Conservation (phyloP, 2,113 vertebrate genomes). For the Paralichthys olivaceus region DNA sequence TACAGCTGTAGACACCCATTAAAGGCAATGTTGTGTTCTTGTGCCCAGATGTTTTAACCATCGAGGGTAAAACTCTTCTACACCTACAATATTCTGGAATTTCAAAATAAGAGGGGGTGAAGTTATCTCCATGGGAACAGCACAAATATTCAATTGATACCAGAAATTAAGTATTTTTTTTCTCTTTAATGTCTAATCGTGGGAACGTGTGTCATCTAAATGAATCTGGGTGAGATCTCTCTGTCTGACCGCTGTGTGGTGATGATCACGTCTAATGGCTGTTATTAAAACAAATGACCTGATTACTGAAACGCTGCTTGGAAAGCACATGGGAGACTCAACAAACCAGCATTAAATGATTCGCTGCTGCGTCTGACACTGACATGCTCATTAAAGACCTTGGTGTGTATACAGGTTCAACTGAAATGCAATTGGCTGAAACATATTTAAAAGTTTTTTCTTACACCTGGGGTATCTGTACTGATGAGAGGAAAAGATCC, state of each 20-base stretch:
- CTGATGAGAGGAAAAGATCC: too few relatives aligned
- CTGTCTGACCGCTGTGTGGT: slow-evolving; percentile 70
- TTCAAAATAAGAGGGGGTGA: too few relatives aligned
- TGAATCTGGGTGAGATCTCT: slow-evolving; percentile 45
- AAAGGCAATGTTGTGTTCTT: too few relatives aligned
- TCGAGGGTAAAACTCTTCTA: too few relatives aligned
- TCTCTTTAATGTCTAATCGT: slow-evolving; percentile 7
- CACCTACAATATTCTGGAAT: too few relatives aligned
- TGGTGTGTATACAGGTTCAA: slow-evolving; percentile 14
- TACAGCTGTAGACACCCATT: too few relatives aligned
- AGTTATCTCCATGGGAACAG: too few relatives aligned
- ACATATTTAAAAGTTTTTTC: background rate
- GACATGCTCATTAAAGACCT: slow-evolving; percentile 55
- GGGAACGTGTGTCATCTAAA: background rate
- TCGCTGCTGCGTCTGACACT: slow-evolving; percentile 55
- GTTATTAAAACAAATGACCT: slow-evolving; percentile 85
- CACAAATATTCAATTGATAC: background rate
- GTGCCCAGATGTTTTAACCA: too few relatives aligned
- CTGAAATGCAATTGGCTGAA: background rate
- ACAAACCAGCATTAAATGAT: slow-evolving; percentile 73
- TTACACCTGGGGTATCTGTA: too few relatives aligned
- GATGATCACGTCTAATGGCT: slow-evolving; percentile 78
- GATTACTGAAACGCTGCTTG: slow-evolving; percentile 80
- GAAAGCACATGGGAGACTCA: slow-evolving; percentile 73
- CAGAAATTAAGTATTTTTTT: background rate